Conservation (phyloP, 1,140 invertebrate genomes). For the Lethrus apterus region DNA sequence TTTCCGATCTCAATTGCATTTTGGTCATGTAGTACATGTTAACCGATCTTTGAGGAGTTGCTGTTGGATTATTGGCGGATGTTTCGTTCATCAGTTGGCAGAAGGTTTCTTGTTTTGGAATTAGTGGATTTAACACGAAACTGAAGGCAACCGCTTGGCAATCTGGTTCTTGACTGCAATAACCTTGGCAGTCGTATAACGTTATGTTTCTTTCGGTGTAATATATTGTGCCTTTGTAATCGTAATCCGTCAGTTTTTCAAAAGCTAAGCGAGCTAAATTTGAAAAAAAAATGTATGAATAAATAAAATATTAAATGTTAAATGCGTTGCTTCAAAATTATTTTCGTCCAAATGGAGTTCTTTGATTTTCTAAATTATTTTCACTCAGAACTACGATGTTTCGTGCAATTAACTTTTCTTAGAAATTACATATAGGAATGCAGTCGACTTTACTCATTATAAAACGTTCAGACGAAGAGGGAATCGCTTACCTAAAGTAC, state of each 20-base stretch:
- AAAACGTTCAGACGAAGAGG: too few relatives aligned
- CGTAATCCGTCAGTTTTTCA: constrained; percentile 87
- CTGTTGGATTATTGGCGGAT: constrained; percentile 76
- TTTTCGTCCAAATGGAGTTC: too few relatives aligned
- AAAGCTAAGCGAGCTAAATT: constrained; percentile 74
- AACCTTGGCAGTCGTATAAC: constrained; percentile 88
- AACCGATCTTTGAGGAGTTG: constrained; percentile 70
- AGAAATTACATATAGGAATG: background rate
- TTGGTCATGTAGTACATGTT: constrained; percentile 96
- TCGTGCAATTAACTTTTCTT: background rate
- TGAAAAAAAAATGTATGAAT: constrained; percentile 9
- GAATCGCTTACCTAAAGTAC: constrained; percentile 6
- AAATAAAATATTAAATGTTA: constrained; percentile 1
- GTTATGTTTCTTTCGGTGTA: constrained; percentile 88
- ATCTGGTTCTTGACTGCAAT: constrained; percentile 85
- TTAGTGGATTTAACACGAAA: constrained; percentile 85
- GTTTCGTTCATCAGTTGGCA: constrained; percentile 91
- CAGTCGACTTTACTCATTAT: background rate
- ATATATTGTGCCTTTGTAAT: constrained; percentile 84
- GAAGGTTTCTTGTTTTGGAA: constrained; percentile 79
- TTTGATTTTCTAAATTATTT: background rate
- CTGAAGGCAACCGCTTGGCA: constrained; percentile 87
- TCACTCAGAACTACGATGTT: background rate
- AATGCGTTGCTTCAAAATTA: too few relatives aligned
- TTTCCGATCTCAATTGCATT: constrained; percentile 82